Evolutionary conservation across 2,113 vertebrate genomes (phyloP), one percentile per base, ranked within the genome.

Genomic region (Poeciliopsis prolifica): DNA sequence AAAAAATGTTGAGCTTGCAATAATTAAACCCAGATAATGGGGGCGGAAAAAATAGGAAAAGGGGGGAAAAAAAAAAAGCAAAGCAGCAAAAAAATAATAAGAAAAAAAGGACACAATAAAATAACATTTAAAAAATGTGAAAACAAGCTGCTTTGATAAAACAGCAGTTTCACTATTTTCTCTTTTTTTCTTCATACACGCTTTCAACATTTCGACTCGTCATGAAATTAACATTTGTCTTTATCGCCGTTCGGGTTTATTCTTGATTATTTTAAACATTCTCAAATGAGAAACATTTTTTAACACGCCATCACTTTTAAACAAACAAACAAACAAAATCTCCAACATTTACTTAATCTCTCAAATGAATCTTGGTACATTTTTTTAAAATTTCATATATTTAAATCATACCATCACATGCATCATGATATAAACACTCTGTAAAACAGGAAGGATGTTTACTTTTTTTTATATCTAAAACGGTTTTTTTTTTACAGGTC

Each of bases 321-420:
- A 4, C 35, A 37, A 37, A 11, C 35, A 37, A 37, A 37, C 9
- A 42, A 42, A 40, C 22, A 58, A 58, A 48, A 3, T 19, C 24
- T 58, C 51, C 8, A 54, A 48, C 14, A 6, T 48, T 48, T 48
- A 48, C 44, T 48, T 58, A 58, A n/a, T 58, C 22, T 9, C 17
- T n/a, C 8, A 58, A 58, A n/a, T 58, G 7, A 58, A 54, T 54
- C 17, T 54, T 22, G 17, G 48, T 54, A 51, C 19, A 19, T 51
- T 51, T 51, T 51, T 51, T 51, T 51, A 0, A 35, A 35, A 37
- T 37, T 37, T 7, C 2, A 5, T 54, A 22, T 54, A 8, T 22
- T 54, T 61, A 29, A 17, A 44, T 62, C 54, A 29, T 61, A 63
- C 66, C 60, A 72, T 58, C 31, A 58, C 69, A 71, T 78, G 65